A percentile compares a stretch with the other conserved stretches of the same genome.
These are phyloP conservation scores for Nannoperca obscura DNA, from an alignment of 2,797 vertebrate species.

Conservation along the genomic window DNA sequence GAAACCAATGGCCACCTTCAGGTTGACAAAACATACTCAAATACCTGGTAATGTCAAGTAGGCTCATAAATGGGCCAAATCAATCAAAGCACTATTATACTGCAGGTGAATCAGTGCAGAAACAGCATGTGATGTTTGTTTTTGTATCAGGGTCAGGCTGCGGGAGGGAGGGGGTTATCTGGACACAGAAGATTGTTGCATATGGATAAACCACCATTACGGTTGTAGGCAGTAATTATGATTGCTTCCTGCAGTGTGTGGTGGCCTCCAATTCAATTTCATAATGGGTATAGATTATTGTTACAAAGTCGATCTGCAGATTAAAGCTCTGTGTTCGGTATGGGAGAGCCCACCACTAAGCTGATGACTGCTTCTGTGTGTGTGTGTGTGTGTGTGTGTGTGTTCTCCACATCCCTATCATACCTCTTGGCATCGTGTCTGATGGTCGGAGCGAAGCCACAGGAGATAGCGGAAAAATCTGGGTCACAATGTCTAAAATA, in stretches of 20 bases:
- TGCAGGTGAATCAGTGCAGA: neutral
- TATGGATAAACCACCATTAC: constrained; percentile 22
- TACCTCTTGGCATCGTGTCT: constrained; percentile 24
- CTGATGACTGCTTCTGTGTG: constrained; percentile 30
- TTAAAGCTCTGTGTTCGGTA: constrained; percentile 50
- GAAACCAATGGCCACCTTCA: neutral
- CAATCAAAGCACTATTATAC: neutral
- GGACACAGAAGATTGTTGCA: constrained; percentile 10
- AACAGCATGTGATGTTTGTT: neutral
- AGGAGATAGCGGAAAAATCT: constrained; percentile 47
- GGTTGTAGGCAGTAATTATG: constrained; percentile 28
- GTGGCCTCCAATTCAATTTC: constrained; percentile 57
- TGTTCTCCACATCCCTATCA: constrained; percentile 11
- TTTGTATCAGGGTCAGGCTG: constrained; percentile 13
- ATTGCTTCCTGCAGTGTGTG: constrained; percentile 38
- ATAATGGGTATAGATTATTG: constrained; percentile 70
- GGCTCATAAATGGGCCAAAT: neutral
- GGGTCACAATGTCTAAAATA: constrained; percentile 48
- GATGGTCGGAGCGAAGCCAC: constrained; percentile 28
- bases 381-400: constrained; percentile 23
- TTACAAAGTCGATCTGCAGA: constrained; percentile 53
- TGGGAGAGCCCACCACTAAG: constrained; percentile 42
- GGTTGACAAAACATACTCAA: neutral
- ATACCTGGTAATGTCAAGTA: neutral
- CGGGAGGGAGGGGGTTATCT: neutral